Conservation (phyloP, 2,888 invertebrate genomes). For the Sinelater perroti region DNA sequence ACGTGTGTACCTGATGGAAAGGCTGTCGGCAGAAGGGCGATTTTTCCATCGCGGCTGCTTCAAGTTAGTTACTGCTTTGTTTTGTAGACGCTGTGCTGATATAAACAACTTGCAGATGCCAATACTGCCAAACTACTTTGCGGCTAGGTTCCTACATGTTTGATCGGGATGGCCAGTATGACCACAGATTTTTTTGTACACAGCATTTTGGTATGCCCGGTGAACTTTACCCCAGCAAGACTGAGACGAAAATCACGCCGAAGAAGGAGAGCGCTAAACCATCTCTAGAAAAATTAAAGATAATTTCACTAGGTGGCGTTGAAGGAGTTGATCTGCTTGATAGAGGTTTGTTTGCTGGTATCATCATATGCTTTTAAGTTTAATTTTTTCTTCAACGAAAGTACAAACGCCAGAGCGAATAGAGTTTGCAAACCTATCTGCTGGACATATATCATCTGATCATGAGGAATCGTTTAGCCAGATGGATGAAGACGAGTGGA, state of each 20-base stretch:
- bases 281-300: constrained; percentile 62
- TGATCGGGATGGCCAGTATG: constrained; percentile 73
- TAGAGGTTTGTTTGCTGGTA: constrained; percentile 57
- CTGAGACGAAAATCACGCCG: constrained; percentile 50
- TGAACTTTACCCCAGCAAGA: constrained; percentile 55
- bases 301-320: constrained; percentile 61
- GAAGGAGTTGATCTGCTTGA: constrained; percentile 64
- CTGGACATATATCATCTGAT: constrained; percentile 65
- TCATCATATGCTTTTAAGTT: constrained; percentile 5
- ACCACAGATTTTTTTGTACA: constrained; percentile 77
- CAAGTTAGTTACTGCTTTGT: constrained; percentile 55
- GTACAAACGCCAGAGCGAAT: constrained; percentile 80
- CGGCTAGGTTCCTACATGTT: constrained; percentile 81
- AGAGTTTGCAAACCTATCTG: constrained; percentile 79
- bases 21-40: constrained; percentile 87
- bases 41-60: constrained; percentile 94
- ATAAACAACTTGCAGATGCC: constrained; percentile 69
- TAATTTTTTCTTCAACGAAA: constrained; percentile 45
- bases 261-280: constrained; percentile 42
- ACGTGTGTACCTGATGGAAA: constrained; percentile 93
- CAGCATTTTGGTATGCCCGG: constrained; percentile 77
- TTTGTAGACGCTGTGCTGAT: not conserved
- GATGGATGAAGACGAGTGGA: constrained; percentile 96
- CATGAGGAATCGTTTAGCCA: constrained; percentile 74
- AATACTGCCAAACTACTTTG: constrained; percentile 87